Percentiles rank a stretch among this genome's conserved stretches.
Evolutionary conservation across 1,140 invertebrate genomes (phyloP).

Genomic region (Hypothenemus hampei): DNA sequence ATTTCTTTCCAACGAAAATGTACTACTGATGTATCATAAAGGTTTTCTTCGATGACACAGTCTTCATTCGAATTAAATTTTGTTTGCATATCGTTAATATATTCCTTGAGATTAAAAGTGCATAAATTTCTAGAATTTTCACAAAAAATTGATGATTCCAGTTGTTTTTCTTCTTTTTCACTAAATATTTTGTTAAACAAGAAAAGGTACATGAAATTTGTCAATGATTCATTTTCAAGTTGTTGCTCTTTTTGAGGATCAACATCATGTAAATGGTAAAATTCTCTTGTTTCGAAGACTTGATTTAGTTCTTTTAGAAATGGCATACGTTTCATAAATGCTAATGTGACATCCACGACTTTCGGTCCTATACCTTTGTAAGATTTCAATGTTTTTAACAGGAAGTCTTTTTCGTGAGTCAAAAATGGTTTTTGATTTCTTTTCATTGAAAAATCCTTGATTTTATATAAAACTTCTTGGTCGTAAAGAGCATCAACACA

Average conservation of each 20-base stretch:
- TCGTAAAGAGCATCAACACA: conserved; percentile 5
- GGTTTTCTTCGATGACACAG: conserved; percentile 6
- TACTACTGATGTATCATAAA: conserved; percentile 22
- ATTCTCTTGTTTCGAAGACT: background rate
- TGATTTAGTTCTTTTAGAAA: background rate
- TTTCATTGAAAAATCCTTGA: background rate
- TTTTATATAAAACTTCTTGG: background rate
- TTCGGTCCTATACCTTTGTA: conserved; percentile 14
- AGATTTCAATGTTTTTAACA: conserved; percentile 15
- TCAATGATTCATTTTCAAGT: background rate
- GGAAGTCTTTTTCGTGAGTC: conserved; percentile 18
- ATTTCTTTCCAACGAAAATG: conserved; percentile 31
- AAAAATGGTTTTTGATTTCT: conserved; percentile 1
- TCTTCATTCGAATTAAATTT: background rate
- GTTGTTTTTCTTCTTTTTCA: background rate
- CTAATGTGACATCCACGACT: background rate
- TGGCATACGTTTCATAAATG: conserved; percentile 6
- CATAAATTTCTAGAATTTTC: conserved; percentile 14
- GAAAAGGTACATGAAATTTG: conserved; percentile 26
- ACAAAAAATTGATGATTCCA: background rate
- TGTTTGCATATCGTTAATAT: conserved; percentile 3
- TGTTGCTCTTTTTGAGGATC: conserved; percentile 6
- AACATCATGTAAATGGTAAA: conserved; percentile 26
- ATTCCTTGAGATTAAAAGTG: conserved; percentile 5
- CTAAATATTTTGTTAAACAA: conserved; percentile 14